Evolutionary conservation across 2,797 vertebrate species (phyloP).

Genomic region (Labeo calbasu): DNA sequence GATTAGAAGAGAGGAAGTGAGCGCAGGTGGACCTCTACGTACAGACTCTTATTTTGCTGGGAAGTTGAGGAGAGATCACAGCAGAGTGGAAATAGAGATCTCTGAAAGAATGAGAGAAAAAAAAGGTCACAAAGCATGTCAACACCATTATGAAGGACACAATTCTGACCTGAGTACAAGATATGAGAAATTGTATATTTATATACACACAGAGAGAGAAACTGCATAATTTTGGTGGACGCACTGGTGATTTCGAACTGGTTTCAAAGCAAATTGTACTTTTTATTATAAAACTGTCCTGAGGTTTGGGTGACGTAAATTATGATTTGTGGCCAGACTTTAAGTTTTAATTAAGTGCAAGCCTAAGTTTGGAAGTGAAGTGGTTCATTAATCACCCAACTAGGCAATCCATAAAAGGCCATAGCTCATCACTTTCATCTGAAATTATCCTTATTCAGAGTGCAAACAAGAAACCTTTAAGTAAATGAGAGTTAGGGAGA

Average conservation of each 20-base stretch:
- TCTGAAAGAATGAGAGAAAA: slow-evolving; percentile 52
- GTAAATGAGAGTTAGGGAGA: slow-evolving; percentile 49
- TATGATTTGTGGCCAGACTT: slow-evolving; percentile 72
- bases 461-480: slow-evolving; percentile 57
- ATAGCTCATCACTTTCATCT: slow-evolving; percentile 66
- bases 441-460: slow-evolving; percentile 60
- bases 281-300: slow-evolving; percentile 67
- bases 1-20: slow-evolving; percentile 13
- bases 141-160: background rate
- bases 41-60: slow-evolving; percentile 6
- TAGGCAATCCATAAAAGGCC: slow-evolving; percentile 60
- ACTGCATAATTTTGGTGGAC: background rate
- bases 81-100: slow-evolving; percentile 37
- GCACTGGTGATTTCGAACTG: background rate
- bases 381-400: slow-evolving; percentile 74
- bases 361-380: slow-evolving; percentile 66
- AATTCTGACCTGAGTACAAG: background rate
- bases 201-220: no score
- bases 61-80: slow-evolving; percentile 35
- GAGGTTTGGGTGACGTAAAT: slow-evolving; percentile 69
- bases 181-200: no score
- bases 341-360: slow-evolving; percentile 77
- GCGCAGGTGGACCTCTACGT: slow-evolving; percentile 2
- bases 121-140: slow-evolving; percentile 33
- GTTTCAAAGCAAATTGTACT: slow-evolving; percentile 64